Percentiles rank a stretch among this genome's conserved stretches.
These are phyloP conservation scores for Cydia splendana DNA, from an alignment of 1,140 invertebrate species.

Conservation along the genomic window DNA sequence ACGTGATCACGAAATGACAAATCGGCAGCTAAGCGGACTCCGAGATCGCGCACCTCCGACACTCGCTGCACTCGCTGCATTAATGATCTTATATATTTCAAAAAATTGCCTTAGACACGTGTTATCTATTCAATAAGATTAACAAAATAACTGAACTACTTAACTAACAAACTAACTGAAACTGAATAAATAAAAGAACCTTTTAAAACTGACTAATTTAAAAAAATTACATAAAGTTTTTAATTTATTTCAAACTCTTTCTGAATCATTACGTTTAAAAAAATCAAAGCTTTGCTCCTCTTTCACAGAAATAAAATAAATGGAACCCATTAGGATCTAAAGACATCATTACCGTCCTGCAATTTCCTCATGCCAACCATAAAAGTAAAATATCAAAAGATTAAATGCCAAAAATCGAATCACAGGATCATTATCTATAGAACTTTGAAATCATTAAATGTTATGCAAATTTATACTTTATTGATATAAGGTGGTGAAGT, in stretches of 20 bases:
- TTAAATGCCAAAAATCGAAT: slow-evolving; percentile 5
- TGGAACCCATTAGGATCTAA: neutral
- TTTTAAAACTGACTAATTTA: too few species aligned
- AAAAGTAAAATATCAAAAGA: slow-evolving; percentile 12
- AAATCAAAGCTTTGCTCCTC: neutral
- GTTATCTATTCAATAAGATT: too few species aligned
- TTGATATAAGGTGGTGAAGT: neutral
- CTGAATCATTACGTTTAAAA: neutral
- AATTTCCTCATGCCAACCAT: neutral
- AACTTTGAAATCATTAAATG: neutral
- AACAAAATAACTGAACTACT: too few species aligned
- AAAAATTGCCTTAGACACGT: too few species aligned
- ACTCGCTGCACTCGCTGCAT: too few species aligned
- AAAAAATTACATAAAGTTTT: too few species aligned
- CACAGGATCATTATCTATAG: neutral
- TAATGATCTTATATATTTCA: too few species aligned
- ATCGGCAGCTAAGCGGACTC: too few species aligned
- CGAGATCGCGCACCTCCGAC: too few species aligned
- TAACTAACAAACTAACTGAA: too few species aligned
- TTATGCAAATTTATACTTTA: neutral
- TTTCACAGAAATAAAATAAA: slow-evolving; percentile 14
- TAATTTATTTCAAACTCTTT: neutral
- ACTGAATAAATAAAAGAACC: too few species aligned
- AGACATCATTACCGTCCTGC: neutral
- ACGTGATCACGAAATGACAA: too few species aligned